Evolutionary conservation across 2,888 invertebrate species (phyloP).

Genomic region (Formica aserva): DNA sequence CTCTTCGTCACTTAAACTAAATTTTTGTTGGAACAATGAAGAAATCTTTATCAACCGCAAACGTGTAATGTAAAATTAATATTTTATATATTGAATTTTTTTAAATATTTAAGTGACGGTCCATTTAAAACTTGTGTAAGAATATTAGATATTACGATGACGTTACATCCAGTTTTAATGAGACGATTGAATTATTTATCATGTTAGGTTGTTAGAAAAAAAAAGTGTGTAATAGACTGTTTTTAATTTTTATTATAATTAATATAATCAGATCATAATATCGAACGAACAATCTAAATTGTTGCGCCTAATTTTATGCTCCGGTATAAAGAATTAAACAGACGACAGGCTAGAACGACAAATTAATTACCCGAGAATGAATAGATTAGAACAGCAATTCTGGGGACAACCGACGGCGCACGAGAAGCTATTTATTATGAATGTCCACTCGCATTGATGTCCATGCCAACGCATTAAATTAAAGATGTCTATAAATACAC

Average conservation of each 20-base stretch:
- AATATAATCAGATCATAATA: neutral
- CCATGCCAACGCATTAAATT: conserved; percentile 44
- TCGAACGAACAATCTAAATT: neutral
- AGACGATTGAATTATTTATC: neutral
- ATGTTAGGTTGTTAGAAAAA: neutral
- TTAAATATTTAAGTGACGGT: too few relatives aligned
- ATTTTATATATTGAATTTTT: neutral
- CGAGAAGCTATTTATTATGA: conserved; percentile 14
- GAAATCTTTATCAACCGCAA: neutral
- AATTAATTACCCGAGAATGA: conserved; percentile 34
- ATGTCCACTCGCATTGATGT: conserved; percentile 43
- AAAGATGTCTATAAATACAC: conserved; percentile 44
- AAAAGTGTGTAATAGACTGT: neutral
- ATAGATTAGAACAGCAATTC: conserved; percentile 21
- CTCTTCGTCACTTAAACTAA: neutral
- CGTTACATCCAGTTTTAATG: too few relatives aligned
- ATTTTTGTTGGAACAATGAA: neutral
- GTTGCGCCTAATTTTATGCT: neutral
- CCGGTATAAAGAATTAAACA: neutral
- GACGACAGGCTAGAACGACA: neutral
- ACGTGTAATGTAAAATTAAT: neutral
- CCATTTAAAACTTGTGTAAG: neutral
- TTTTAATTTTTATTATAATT: neutral
- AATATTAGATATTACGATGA: neutral
- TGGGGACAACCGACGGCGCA: neutral